Evolutionary conservation across 2,888 invertebrate genomes (phyloP), one percentile per base, ranked within the genome.

Genomic region (Xestobium rufovillosum): DNA sequence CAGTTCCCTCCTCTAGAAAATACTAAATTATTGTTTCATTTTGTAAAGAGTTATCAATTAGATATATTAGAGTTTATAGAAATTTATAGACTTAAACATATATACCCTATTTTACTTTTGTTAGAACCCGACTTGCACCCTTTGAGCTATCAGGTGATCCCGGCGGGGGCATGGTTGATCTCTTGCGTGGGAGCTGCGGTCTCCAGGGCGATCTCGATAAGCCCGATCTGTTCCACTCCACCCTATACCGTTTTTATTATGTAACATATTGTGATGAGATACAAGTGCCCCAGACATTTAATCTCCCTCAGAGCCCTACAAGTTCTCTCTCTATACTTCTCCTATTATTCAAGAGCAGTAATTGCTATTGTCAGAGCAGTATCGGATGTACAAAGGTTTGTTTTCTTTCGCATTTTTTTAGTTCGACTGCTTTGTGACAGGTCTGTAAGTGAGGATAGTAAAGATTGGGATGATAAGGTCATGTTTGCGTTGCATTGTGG

Each of bases 121-220:
- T n/a, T n/a, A n/a, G n/a, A n/a, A n/a, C n/a, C n/a, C n/a, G n/a
- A n/a, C n/a, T n/a, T n/a, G n/a, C n/a, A n/a, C n/a, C n/a, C n/a
- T n/a, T n/a, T n/a, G n/a, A n/a, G n/a, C n/a, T n/a, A n/a, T n/a
- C n/a, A n/a, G n/a, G n/a, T n/a, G n/a, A n/a, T n/a, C n/a, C n/a
- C n/a, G n/a, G n/a, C 27, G 30, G 26, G 42, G 39, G 25, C 14
- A 33, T 31, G 26, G 41, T 41, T 43, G 35, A 43, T 43, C 43
- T 35, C 41, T 8, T 41, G 43, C 43, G 43, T 43, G 43, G 43
- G 43, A 43, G 43, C 43, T 43, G 41, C 36, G 55, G 55, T 55
- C 44, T 43, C 50, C 51, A 51, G 39, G 54, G 47, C 43, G 52
- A 54, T 52, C 14, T 28, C 41, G 49, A 47, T 47, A 49, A 47